These are phyloP conservation scores for Papilio polytes DNA, from an alignment of 1,140 invertebrate genomes.

Conservation along the genomic window DNA sequence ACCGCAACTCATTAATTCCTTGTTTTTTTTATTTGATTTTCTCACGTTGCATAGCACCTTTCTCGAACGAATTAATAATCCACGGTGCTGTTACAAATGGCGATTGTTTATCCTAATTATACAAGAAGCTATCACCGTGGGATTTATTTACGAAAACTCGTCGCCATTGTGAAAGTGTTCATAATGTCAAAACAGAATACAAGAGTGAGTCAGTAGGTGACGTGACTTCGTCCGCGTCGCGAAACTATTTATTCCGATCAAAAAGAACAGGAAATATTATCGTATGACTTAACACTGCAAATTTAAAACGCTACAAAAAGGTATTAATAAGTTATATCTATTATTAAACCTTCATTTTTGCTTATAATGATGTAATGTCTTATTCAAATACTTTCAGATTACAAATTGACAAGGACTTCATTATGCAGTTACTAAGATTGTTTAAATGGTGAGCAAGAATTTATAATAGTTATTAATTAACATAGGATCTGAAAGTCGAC, in stretches of 20 bases:
- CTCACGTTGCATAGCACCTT: conserved; percentile 17
- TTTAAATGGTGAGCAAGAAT: conserved; percentile 25
- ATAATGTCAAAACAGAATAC: conserved; percentile 42
- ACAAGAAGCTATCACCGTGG: conserved; percentile 25
- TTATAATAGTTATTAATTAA: not conserved
- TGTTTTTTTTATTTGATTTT: not conserved
- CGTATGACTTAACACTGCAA: conserved; percentile 5
- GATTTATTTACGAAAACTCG: conserved; percentile 42
- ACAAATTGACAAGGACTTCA: not conserved
- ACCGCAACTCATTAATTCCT: too few relatives aligned
- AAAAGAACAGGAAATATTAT: conserved; percentile 24
- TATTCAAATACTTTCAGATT: conserved; percentile 25
- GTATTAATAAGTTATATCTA: not conserved
- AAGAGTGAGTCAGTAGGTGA: conserved; percentile 53
- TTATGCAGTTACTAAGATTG: conserved; percentile 18
- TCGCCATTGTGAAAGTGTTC: conserved; percentile 56
- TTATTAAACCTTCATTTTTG: not conserved
- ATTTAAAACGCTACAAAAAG: not conserved
- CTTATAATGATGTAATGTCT: too few relatives aligned
- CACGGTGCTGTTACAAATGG: conserved; percentile 22
- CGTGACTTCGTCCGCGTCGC: conserved; percentile 45
- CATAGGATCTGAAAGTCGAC: too few relatives aligned
- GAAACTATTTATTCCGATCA: conserved; percentile 30
- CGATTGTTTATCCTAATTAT: conserved; percentile 23
- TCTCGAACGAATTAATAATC: conserved; percentile 15